These are phyloP conservation scores for Astatotilapia flaviijosephi DNA, from an alignment of 2,113 vertebrate genomes.

Conservation along the genomic window DNA sequence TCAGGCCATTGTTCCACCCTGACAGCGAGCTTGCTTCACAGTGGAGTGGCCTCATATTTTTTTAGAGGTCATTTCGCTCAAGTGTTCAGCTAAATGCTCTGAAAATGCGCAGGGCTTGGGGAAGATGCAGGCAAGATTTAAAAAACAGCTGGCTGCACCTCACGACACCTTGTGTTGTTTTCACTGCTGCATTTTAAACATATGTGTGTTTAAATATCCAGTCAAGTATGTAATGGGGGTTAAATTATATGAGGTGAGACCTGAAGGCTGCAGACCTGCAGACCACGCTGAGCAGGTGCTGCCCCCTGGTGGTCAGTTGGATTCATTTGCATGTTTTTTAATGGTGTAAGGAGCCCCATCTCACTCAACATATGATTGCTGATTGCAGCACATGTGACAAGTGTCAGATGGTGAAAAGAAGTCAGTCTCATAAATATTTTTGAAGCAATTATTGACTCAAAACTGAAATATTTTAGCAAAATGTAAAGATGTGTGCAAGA, in stretches of 20 bases:
- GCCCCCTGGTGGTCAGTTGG: constrained; percentile 43
- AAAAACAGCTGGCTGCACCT: not conserved
- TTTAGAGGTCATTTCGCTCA: not conserved
- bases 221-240: not conserved
- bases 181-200: not conserved
- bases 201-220: not conserved
- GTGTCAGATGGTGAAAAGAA: not conserved
- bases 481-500: not conserved
- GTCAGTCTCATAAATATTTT: not conserved
- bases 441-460: not conserved
- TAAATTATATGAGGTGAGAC: not conserved
- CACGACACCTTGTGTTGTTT: not conserved
- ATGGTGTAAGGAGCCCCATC: rapidly evolving
- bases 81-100: not conserved
- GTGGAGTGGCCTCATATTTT: not conserved
- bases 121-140: not conserved
- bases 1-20: constrained; percentile 20
- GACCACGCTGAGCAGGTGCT: not conserved
- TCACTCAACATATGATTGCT: not conserved
- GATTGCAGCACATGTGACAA: not conserved
- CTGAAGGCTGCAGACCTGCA: not conserved
- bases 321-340: not conserved
- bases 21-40: not conserved
- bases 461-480: not conserved
- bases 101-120: not conserved